A percentile compares a stretch with the other conserved stretches of the same genome.
Evolutionary conservation across 2,888 invertebrate species (phyloP).

Genomic region (Tenthredo amoena): DNA sequence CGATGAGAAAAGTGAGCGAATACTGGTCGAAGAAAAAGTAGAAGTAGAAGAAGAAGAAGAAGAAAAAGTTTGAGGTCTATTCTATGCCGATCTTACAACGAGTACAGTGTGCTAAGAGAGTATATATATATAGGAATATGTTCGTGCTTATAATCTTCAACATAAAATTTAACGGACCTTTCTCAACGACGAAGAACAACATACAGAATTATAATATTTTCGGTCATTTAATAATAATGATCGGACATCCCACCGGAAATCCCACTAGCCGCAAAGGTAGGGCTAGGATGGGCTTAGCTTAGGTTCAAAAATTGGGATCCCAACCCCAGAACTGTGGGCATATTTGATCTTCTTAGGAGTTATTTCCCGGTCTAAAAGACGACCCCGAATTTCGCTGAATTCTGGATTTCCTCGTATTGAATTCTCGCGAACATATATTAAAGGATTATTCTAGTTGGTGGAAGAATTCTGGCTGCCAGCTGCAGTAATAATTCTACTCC

Average conservation of each 20-base stretch:
- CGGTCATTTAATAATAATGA: constrained; percentile 27
- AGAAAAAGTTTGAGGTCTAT: neutral
- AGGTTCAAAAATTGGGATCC: constrained; percentile 16
- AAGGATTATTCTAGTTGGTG: neutral
- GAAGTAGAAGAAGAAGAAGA: neutral
- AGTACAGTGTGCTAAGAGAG: neutral
- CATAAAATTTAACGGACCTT: neutral
- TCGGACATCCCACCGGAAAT: too few species aligned
- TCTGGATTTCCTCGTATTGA: neutral
- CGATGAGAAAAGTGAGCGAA: neutral
- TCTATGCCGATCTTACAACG: constrained; percentile 2
- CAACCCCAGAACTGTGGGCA: neutral
- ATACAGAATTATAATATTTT: neutral
- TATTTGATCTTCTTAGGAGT: constrained; percentile 15
- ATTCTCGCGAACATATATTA: neutral
- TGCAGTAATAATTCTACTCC: neutral
- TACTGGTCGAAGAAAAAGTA: neutral
- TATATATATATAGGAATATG: neutral
- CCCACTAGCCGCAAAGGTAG: neutral
- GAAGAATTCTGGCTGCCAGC: neutral
- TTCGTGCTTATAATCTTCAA: neutral
- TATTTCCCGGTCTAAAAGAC: neutral
- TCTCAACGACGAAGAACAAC: neutral
- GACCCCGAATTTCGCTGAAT: neutral
- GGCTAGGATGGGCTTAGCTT: neutral